Evolutionary conservation across 2,113 vertebrate genomes (phyloP).

Genomic region (Vimba vimba): DNA sequence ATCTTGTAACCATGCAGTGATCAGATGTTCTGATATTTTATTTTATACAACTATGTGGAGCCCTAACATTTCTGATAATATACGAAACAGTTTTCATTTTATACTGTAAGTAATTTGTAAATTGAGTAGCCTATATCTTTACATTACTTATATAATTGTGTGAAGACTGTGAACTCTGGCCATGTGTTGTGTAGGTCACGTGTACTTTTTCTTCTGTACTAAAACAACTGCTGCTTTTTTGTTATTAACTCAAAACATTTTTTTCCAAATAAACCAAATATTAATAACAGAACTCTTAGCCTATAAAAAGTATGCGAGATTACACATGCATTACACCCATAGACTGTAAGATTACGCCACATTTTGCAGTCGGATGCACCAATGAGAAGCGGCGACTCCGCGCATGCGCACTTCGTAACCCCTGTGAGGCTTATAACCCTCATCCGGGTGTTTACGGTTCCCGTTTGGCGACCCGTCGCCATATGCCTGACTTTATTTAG

Average conservation of each 20-base stretch:
- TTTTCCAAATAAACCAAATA: not conserved
- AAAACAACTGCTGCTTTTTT: not conserved
- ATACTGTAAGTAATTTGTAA: not conserved
- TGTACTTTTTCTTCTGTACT: not conserved
- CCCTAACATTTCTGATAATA: not conserved
- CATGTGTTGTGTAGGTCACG: not conserved
- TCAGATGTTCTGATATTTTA: not conserved
- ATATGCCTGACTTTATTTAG: conserved; percentile 68
- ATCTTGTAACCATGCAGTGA: not conserved
- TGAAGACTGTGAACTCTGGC: not conserved
- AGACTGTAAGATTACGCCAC: not conserved
- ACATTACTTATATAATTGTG: not conserved
- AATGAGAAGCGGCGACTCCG: not conserved
- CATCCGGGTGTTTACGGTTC: conserved; percentile 80
- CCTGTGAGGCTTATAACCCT: conserved; percentile 54
- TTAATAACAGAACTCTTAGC: not conserved
- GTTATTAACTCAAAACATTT: not conserved
- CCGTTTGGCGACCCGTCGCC: conserved; percentile 87
- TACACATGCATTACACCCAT: not conserved
- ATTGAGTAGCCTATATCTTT: not conserved
- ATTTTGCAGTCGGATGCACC: not conserved
- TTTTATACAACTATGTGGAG: not conserved
- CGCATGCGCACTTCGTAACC: conserved; percentile 31
- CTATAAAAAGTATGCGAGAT: not conserved
- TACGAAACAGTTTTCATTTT: not conserved